A percentile compares a stretch with the other conserved stretches of the same genome.
Conservation (phyloP, 2,888 invertebrate species). For the Mythimna vitellina region DNA sequence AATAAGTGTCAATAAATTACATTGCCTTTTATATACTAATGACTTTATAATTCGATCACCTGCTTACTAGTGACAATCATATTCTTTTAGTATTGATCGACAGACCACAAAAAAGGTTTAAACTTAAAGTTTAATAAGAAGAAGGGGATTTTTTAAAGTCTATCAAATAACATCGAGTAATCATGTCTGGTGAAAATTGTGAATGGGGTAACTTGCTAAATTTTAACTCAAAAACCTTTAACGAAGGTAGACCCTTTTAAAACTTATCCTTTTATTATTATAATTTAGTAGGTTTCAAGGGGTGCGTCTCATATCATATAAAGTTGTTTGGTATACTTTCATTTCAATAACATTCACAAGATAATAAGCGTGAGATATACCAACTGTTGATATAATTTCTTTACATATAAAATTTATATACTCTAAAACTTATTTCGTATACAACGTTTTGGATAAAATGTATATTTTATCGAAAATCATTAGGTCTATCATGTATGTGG, state of each 20-base stretch:
- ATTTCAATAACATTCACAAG: too few relatives aligned
- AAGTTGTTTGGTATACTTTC: too few relatives aligned
- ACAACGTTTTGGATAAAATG: too few relatives aligned
- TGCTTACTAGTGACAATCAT: slow-evolving; percentile 7
- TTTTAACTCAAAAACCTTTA: background rate
- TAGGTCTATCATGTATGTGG: too few relatives aligned
- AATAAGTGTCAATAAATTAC: background rate
- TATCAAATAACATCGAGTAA: background rate
- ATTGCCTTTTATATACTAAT: background rate
- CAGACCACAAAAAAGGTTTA: background rate
- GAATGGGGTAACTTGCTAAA: background rate
- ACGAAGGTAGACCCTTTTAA: background rate
- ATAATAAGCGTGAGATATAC: too few relatives aligned
- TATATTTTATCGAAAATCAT: too few relatives aligned
- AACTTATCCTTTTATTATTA: background rate
- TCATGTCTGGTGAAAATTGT: background rate
- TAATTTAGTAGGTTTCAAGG: too few relatives aligned
- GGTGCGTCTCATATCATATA: too few relatives aligned
- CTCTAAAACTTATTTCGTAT: too few relatives aligned
- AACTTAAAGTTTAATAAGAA: background rate
- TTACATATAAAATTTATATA: too few relatives aligned
- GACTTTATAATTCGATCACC: slow-evolving; percentile 11
- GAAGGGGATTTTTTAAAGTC: background rate
- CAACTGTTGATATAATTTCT: too few relatives aligned
- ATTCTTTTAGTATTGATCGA: slow-evolving; percentile 4